Conservation (phyloP, 2,888 invertebrate species). For the Entomobrya multifasciata region DNA sequence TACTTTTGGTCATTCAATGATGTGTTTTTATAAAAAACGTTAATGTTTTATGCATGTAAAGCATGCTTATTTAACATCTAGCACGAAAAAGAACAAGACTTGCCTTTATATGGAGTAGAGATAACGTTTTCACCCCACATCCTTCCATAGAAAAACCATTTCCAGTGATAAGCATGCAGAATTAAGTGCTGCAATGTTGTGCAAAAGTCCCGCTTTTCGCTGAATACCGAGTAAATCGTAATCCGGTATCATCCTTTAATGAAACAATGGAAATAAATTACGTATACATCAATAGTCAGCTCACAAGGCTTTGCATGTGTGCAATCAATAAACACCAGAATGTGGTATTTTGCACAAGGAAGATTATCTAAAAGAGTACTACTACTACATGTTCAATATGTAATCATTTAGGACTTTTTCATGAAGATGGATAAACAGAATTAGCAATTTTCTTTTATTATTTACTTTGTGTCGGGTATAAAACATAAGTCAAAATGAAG, state of each 20-base stretch:
- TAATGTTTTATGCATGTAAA: background rate
- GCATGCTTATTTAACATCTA: constrained; percentile 18
- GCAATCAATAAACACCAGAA: background rate
- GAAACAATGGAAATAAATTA: too few relatives aligned
- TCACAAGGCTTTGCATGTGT: background rate
- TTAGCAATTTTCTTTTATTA: constrained; percentile 5
- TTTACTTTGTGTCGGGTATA: constrained; percentile 42
- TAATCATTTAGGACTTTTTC: background rate
- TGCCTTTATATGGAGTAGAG: constrained; percentile 49
- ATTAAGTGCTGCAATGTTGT: constrained; percentile 9
- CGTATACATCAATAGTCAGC: too few relatives aligned
- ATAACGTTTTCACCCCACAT: constrained; percentile 65
- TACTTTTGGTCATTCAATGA: constrained; percentile 23
- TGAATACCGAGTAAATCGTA: background rate
- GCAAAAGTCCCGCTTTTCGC: constrained; percentile 1
- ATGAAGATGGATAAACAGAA: constrained; percentile 6
- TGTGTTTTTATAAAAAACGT: background rate
- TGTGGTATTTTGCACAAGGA: background rate
- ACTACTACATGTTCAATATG: background rate
- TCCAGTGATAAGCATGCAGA: constrained; percentile 57
- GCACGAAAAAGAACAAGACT: constrained; percentile 1
- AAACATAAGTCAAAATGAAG: constrained; percentile 33
- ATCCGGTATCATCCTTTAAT: background rate
- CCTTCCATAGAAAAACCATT: constrained; percentile 67
- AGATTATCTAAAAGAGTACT: background rate